Percentiles rank a stretch among this genome's conserved stretches.
Evolutionary conservation across 2,113 vertebrate species (phyloP).

Genomic region (Semicossyphus pulcher): DNA sequence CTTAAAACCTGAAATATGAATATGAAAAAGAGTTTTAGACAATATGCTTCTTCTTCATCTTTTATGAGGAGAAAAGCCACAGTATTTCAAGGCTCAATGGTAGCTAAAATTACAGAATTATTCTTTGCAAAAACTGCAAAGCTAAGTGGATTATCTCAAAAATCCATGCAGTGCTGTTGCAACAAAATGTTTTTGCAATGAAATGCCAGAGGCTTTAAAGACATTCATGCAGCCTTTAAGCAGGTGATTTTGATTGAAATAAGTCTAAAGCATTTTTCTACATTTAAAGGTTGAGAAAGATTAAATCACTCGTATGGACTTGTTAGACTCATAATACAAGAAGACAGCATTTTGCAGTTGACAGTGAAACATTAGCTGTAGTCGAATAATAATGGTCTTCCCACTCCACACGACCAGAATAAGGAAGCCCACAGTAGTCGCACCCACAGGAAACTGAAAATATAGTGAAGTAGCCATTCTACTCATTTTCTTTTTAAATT

Average conservation of each 20-base stretch:
- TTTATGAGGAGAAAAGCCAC: too few species aligned
- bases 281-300: background rate
- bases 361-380: slow-evolving; percentile 41
- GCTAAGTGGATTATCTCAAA: background rate
- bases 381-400: slow-evolving; percentile 28
- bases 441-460: background rate
- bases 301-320: too few species aligned
- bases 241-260: background rate
- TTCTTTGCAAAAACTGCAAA: too few species aligned
- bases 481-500: background rate
- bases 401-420: background rate
- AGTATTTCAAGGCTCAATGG: too few species aligned
- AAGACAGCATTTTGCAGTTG: slow-evolving; percentile 42
- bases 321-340: slow-evolving; percentile 2
- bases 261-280: background rate
- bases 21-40: too few species aligned
- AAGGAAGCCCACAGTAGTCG: background rate
- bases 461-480: background rate
- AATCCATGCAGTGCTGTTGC: background rate
- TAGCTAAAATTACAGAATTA: too few species aligned
- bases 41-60: too few species aligned
- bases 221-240: background rate
- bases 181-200: background rate
- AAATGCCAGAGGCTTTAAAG: background rate
- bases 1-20: background rate